These are phyloP conservation scores for Cisticola juncidis DNA, from an alignment of 2,113 vertebrate species.

Conservation along the genomic window DNA sequence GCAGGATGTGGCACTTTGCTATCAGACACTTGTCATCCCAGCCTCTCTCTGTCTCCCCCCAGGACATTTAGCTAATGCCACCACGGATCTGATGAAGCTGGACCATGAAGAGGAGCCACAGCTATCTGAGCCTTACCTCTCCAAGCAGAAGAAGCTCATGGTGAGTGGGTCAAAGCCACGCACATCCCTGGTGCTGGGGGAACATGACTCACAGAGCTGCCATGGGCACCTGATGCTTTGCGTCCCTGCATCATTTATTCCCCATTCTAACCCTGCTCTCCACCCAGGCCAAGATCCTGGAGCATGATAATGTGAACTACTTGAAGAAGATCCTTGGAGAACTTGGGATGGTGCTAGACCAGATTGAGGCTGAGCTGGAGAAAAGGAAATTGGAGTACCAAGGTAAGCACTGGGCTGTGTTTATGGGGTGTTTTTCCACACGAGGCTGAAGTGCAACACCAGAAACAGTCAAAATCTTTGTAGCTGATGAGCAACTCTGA, in stretches of 20 bases:
- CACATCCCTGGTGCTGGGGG: background rate
- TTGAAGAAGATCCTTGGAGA: slow-evolving; percentile 97
- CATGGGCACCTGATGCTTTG: background rate
- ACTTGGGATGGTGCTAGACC: slow-evolving; percentile 94
- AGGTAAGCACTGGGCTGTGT: slow-evolving; percentile 73
- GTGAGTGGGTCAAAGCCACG: slow-evolving; percentile 67
- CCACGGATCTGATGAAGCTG: slow-evolving; percentile 92
- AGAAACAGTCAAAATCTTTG: background rate
- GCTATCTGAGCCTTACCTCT: slow-evolving; percentile 96
- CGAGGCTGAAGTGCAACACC: accelerated
- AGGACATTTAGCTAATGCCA: slow-evolving; percentile 95
- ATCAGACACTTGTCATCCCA: background rate
- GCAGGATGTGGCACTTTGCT: background rate
- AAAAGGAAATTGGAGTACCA: slow-evolving; percentile 95
- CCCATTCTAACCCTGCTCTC: background rate
- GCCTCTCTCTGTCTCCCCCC: background rate
- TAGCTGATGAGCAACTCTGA: background rate
- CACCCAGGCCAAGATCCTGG: slow-evolving; percentile 92
- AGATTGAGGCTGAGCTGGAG: slow-evolving; percentile 95
- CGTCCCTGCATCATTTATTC: background rate
- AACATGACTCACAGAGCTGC: background rate
- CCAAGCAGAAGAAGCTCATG: slow-evolving; percentile 99
- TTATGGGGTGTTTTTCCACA: background rate
- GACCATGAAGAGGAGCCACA: slow-evolving; percentile 95
- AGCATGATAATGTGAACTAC: slow-evolving; percentile 96